phyloP scores from a whole-genome alignment of 2,113 vertebrate genomes.

The Microtus montanus region DNA sequence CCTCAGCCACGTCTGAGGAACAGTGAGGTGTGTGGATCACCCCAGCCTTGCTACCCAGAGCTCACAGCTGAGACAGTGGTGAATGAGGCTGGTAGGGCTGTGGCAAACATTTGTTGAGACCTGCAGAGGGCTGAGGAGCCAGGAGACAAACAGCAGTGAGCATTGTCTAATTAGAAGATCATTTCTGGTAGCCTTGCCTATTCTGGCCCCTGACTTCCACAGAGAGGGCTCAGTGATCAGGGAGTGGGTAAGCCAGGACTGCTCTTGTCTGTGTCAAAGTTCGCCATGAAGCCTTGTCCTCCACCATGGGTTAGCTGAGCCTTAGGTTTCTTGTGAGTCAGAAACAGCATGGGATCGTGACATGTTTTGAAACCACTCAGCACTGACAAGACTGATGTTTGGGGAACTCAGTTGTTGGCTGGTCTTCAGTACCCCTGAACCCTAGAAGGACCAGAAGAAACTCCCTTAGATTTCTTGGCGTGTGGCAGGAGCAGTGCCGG shows the following conservation, averaged over 20 bases:
- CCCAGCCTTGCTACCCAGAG: neutral
- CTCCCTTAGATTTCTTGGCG: neutral
- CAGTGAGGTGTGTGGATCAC: neutral
- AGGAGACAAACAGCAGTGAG: neutral
- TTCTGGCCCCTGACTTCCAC: neutral
- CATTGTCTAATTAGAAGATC: neutral
- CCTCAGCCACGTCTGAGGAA: neutral
- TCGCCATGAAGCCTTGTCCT: neutral
- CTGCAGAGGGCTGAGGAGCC: neutral
- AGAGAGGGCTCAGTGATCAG: neutral
- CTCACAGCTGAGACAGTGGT: neutral
- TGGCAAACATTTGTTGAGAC: neutral
- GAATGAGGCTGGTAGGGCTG: too few species aligned
- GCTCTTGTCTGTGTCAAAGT: neutral
- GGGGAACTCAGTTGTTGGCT: neutral
- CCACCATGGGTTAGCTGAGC: neutral
- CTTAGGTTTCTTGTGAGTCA: neutral
- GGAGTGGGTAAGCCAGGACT: too few species aligned
- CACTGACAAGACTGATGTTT: neutral
- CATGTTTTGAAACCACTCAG: neutral
- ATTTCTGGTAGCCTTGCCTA: neutral
- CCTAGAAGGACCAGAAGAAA: neutral
- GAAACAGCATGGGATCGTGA: neutral
- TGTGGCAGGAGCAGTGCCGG: neutral
- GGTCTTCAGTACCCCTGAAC: neutral